Percentiles rank a stretch among this genome's conserved stretches.
phyloP scores from a whole-genome alignment of 1,140 invertebrate genomes.

The Heliconius melpomene region DNA sequence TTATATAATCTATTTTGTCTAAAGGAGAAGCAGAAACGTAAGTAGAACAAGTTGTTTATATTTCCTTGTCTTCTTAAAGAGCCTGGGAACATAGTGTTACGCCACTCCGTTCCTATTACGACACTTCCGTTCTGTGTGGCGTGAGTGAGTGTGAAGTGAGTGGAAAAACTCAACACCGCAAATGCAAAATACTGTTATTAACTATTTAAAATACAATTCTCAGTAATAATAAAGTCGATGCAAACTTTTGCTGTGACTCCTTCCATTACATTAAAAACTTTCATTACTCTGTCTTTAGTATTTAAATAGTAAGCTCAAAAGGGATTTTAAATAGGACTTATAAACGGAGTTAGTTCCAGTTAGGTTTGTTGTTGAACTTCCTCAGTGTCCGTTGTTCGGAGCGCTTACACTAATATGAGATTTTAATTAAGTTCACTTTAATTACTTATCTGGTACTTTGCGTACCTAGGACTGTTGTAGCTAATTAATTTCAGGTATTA shows the following conservation, averaged over 20 bases:
- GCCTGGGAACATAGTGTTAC: too few species aligned
- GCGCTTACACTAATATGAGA: slow-evolving; percentile 49
- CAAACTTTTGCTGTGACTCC: neutral
- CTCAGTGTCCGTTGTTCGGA: slow-evolving; percentile 48
- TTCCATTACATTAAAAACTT: slow-evolving; percentile 3
- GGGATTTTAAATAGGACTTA: slow-evolving; percentile 52
- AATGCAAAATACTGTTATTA: too few species aligned
- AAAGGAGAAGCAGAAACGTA: too few species aligned
- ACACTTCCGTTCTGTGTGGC: too few species aligned
- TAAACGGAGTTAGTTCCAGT: slow-evolving; percentile 53
- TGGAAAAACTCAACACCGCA: too few species aligned
- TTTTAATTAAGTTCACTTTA: slow-evolving; percentile 62
- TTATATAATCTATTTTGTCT: too few species aligned
- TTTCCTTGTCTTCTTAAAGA: too few species aligned
- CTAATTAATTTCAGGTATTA: neutral
- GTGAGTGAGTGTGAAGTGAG: too few species aligned
- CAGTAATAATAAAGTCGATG: neutral
- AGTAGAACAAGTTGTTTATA: too few species aligned
- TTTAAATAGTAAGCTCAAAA: slow-evolving; percentile 44
- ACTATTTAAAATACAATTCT: too few species aligned
- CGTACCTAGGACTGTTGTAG: neutral
- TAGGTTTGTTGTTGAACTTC: slow-evolving; percentile 59
- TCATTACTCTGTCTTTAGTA: slow-evolving; percentile 1
- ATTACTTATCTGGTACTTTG: slow-evolving; percentile 39
- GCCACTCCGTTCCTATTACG: too few species aligned